Evolutionary conservation across 2,797 vertebrate genomes (phyloP), one percentile per base, ranked within the genome.

Genomic region (Coilia nasus): DNA sequence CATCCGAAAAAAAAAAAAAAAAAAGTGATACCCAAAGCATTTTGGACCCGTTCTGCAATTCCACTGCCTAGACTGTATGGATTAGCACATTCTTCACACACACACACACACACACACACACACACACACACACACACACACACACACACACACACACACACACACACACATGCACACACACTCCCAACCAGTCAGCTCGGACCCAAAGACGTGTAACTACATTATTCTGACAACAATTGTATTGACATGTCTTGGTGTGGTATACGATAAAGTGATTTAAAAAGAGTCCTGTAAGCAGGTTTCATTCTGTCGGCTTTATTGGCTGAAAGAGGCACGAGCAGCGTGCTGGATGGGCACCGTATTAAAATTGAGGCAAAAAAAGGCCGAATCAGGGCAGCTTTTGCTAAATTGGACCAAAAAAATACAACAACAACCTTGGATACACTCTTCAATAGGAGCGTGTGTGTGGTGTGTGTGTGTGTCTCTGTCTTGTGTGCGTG

Each of bases 251-350:
- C 86, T 92, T 88, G 86, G 91, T 90, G 91, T 89, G 83, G 86
- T 83, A 85, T 87, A 90, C 86, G 83, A 91, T 94, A 94, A 95
- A 94, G 94, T 94, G 92, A 95, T 95, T 95, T 95, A 93, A 94
- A 95, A 95, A 89, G 83, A 46, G 90, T 91, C 82, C 80, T 23
- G 93, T 95, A 96, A 95, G 95, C 94, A 95, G 90, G 92, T 95
- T 95, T 95, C 82, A 57, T 88, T 87, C 91, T 85, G 71, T 86
- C 89, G 89, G 85, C 88, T 90, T 87, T 88, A 93, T 92, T 90
- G 90, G 91, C 90, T 88, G 88, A 35, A 92, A 93, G 91, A 88
- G 90, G 90, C 91, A 91, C 87, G 91, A 91, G 91, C 90, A 92
- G 93, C 91, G 91, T 91, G 93, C 92, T 92, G 41, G 50, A 54